phyloP scores from a whole-genome alignment of 2,888 invertebrate species.

The Cyclophora punctaria region DNA sequence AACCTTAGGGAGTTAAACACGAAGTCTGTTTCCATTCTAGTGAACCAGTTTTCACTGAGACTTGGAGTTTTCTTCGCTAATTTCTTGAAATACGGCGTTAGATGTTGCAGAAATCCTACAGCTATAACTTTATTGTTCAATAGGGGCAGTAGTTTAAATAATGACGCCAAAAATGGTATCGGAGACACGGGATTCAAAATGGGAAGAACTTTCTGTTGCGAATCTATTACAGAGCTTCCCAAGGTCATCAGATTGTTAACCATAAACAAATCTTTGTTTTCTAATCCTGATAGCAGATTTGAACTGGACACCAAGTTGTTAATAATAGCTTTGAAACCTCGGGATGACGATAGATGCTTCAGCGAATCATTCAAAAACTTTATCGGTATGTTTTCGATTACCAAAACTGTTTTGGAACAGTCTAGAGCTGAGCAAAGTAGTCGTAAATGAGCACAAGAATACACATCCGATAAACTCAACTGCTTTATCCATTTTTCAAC shows the following conservation, averaged over 20 bases:
- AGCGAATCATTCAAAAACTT: conserved; percentile 45
- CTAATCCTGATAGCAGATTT: conserved; percentile 56
- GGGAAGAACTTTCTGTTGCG: conserved; percentile 52
- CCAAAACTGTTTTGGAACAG: conserved; percentile 48
- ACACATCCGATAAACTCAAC: conserved; percentile 44
- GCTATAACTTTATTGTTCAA: conserved; percentile 47
- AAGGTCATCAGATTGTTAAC: conserved; percentile 54
- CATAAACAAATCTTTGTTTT: conserved; percentile 41
- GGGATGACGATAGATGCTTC: conserved; percentile 50
- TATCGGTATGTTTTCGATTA: conserved; percentile 39
- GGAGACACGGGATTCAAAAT: conserved; percentile 50
- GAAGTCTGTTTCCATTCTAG: conserved; percentile 77
- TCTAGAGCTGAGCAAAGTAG: conserved; percentile 52
- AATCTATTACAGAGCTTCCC: conserved; percentile 44
- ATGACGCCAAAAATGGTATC: conserved; percentile 53
- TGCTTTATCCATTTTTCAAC: conserved; percentile 68
- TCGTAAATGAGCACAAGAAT: conserved; percentile 62
- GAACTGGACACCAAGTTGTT: conserved; percentile 51
- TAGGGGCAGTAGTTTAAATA: conserved; percentile 46
- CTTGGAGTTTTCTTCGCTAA: conserved; percentile 46
- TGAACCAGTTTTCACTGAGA: conserved; percentile 77
- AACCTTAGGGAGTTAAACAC: conserved; percentile 68
- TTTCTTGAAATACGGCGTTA: conserved; percentile 52
- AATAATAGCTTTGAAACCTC: conserved; percentile 58
- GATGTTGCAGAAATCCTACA: conserved; percentile 49